A percentile compares a stretch with the other conserved stretches of the same genome.
Conservation (phyloP, 64 coral and sea anemone genomes). For the Cladopsammia gracilis region DNA sequence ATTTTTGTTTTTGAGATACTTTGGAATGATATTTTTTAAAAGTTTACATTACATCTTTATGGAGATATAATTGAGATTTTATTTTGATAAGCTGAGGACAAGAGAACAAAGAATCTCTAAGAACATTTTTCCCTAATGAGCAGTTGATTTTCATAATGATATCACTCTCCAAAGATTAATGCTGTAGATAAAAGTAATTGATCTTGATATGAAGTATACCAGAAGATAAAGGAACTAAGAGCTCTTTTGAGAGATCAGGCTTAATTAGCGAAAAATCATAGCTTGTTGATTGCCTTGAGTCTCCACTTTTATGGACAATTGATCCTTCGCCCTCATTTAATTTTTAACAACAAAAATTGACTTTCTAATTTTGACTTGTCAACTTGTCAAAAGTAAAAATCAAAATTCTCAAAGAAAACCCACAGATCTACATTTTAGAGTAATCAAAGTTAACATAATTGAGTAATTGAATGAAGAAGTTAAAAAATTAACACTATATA, state of each 20-base stretch:
- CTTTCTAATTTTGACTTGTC: too few relatives aligned
- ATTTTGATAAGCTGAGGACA: background rate
- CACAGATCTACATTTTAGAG: too few relatives aligned
- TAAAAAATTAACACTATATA: too few relatives aligned
- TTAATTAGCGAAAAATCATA: background rate
- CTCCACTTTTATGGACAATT: background rate
- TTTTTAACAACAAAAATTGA: background rate
- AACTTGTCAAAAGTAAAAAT: too few relatives aligned
- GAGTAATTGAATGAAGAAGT: too few relatives aligned
- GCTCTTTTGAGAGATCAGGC: background rate
- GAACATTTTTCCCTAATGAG: background rate
- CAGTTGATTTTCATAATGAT: too few relatives aligned
- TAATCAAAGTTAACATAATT: too few relatives aligned
- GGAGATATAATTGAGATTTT: background rate
- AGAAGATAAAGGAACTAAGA: background rate
- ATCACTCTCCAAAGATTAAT: background rate
- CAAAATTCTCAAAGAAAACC: too few relatives aligned
- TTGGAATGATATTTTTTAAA: too few relatives aligned
- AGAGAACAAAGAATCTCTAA: background rate
- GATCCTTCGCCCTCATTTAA: background rate
- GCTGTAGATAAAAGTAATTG: background rate
- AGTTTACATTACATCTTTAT: background rate
- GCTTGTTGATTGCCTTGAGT: background rate
- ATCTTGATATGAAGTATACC: background rate
- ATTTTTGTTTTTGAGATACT: too few relatives aligned